Evolutionary conservation across 92 coral and sea anemone species (phyloP), one percentile per base, ranked within the genome.

Genomic region (Anthopleura xanthogrammica): DNA sequence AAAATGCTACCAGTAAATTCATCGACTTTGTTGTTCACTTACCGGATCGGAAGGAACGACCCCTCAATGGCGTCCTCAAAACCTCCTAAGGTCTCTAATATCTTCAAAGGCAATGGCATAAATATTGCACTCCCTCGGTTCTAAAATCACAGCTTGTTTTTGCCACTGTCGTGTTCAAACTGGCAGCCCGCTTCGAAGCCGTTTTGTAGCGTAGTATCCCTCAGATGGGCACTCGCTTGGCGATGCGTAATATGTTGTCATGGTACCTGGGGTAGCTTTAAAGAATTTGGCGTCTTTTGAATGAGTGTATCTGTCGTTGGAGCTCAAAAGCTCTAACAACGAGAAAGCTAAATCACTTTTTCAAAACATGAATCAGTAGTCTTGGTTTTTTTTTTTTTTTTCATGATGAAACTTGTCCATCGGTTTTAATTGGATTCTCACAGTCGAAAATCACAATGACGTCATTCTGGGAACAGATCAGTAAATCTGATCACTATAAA

Each of bases 281-380:
- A 81, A 81, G 84, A 81, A 81, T 81, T 81, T 81, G 42, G 17
- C 58, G 20, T 62, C 77, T 66, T 81, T 70, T 60, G 62, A 81
- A 66, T 68, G 29, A 81, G 84, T 81, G 56, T 79, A n/a, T 23
- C 41, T 68, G 66, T 81, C 43, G 84, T 68, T 68, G 66, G 77
- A 50, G 77, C 74, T 81, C 74, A 81, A 81, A 68, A 81, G 58
- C 72, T 60, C 23, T 55, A 60, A 70, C 56, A 70, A 64, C 75
- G 60, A 58, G 52, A 24, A 43, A 52, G 36, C 82, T 58, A 36
- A 79, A 79, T 79, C 73, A 58, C 58, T 24, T 60, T 79, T 39
- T 68, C 74, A 68, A 36, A 36, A 12, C 36, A 68, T 11, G n/a
- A 62, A 52, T 19, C 16, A 43, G 83, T 80, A 57, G 60, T 75